phyloP scores from a whole-genome alignment of 2,113 vertebrate genomes.

The Zingel zingel region DNA sequence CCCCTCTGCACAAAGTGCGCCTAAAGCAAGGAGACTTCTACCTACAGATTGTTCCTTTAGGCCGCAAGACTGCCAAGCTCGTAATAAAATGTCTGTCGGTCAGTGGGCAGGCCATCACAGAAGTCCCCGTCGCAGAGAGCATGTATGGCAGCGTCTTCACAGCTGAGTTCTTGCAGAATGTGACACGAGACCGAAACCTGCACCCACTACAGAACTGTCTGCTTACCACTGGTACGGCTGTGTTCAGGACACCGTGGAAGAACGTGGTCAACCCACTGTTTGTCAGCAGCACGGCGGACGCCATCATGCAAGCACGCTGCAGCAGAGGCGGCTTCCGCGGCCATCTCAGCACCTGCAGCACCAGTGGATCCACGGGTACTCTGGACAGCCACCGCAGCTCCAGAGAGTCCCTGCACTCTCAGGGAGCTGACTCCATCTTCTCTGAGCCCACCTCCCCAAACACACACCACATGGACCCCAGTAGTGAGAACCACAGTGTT shows the following conservation, averaged over 20 bases:
- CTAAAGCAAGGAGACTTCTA: slow-evolving; percentile 89
- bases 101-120: slow-evolving; percentile 84
- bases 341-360: slow-evolving; percentile 77
- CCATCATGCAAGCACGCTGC: slow-evolving; percentile 78
- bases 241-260: slow-evolving; percentile 87
- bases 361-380: slow-evolving; percentile 81
- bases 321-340: slow-evolving; percentile 67
- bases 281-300: slow-evolving; percentile 81
- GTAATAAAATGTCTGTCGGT: slow-evolving; percentile 88
- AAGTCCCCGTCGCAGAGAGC: slow-evolving; percentile 85
- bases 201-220: slow-evolving; percentile 87
- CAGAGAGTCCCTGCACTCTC: slow-evolving; percentile 83
- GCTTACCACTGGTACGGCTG: slow-evolving; percentile 83
- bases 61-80: slow-evolving; percentile 84
- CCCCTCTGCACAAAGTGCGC: slow-evolving; percentile 85
- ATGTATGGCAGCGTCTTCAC: slow-evolving; percentile 88
- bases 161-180: slow-evolving; percentile 86
- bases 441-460: slow-evolving; percentile 73
- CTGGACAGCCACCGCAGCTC: slow-evolving; percentile 84
- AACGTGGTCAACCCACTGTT: slow-evolving; percentile 86
- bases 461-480: slow-evolving; percentile 52
- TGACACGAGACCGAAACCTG: slow-evolving; percentile 81
- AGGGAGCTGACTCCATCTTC: slow-evolving; percentile 80
- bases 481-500: slow-evolving; percentile 33
- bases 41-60: slow-evolving; percentile 85